Evolutionary conservation across 2,113 vertebrate genomes (phyloP), one percentile per base, ranked within the genome.

Genomic region (Ctenodactylus gundi): DNA sequence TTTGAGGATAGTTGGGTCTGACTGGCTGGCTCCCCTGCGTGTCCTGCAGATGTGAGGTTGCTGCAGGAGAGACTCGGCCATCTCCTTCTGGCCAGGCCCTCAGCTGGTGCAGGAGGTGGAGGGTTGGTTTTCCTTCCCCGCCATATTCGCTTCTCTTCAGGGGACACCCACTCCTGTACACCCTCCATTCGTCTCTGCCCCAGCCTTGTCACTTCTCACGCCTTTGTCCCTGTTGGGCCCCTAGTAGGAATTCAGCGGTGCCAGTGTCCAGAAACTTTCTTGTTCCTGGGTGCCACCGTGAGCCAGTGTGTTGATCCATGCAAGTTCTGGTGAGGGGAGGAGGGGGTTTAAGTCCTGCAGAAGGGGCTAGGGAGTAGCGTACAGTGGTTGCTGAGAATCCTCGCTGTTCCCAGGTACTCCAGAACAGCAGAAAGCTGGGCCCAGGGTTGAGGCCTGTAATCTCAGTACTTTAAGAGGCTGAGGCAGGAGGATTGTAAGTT

Each of bases 161-260:
- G 67, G 21, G 11, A 2, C 23, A 6, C 9, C 7, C 39, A 0
- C 11, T 1, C 25, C 36, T 8, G 2, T 36, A 1, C 20, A 23
- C 20, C 18, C 25, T 10, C 20, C 44, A 6, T 6, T 62, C 5
- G 3, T 1, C 25, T 39, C 25, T n/a, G 20, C 44, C 3, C 4
- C 1, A 21, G n/a, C 31, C 20, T 5, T 51, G 23, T 27, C 29
- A 7, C 31, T 57, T 29, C 10, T 29, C 27, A 20, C 4, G 0
- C 3, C 34, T 75, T 41, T 72, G 17, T 31, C 76, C 41, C 17
- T 1, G 0, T 1, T 4, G 31, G 14, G 70, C 27, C 46, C 73
- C 75, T 60, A 36, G 9, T 34, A 36, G 39, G 58, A 57, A 73
- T 57, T 60, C 21, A 14, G 62, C 13, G 21, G 6, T 12, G 1